These are phyloP conservation scores for Melanerpes aurifrons DNA, from an alignment of 2,113 vertebrate genomes.

Conservation along the genomic window DNA sequence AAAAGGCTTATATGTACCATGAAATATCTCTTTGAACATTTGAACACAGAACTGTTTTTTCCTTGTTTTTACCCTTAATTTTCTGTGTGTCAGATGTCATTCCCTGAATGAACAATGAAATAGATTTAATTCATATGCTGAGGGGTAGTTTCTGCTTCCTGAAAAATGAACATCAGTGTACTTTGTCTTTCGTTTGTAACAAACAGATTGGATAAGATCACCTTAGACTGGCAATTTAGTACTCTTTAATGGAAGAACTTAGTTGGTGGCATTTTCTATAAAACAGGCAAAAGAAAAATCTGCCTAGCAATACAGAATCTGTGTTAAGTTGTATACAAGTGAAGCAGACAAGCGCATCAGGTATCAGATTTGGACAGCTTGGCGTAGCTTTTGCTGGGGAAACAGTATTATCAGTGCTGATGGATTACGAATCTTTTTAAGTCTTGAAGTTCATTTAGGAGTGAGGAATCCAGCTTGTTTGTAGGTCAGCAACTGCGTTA, in stretches of 20 bases:
- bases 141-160: not conserved
- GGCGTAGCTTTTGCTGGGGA: not conserved
- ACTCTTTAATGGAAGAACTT: not conserved
- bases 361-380: not conserved
- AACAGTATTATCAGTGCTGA: not conserved
- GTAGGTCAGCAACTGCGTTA: not conserved
- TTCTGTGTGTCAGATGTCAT: not conserved
- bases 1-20: not conserved
- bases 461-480: not conserved
- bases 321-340: not conserved
- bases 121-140: not conserved
- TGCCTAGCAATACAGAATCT: not conserved
- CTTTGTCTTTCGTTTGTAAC: not conserved
- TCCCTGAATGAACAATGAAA: not conserved
- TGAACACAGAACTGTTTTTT: not conserved
- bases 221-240: not conserved
- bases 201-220: rapidly evolving
- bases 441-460: conserved; percentile 5
- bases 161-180: not conserved
- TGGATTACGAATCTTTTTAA: not conserved
- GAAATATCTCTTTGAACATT: not conserved
- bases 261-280: not conserved
- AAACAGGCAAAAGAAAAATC: not conserved
- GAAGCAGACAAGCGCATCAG: not conserved
- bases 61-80: not conserved